These are phyloP conservation scores for Uloborus diversus DNA, from an alignment of 1,140 invertebrate genomes.

Conservation along the genomic window DNA sequence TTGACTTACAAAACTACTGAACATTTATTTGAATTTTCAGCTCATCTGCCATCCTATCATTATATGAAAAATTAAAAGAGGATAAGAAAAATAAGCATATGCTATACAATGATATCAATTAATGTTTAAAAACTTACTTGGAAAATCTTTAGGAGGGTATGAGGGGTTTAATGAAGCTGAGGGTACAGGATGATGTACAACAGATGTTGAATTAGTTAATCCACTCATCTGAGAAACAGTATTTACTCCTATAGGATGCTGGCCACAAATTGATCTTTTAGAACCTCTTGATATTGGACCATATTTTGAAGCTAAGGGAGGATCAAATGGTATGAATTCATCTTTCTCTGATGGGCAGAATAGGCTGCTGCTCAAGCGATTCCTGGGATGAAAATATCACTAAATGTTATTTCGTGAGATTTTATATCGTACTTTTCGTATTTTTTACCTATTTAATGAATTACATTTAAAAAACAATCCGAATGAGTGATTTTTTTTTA, in stretches of 20 bases:
- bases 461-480: too few relatives aligned
- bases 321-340: slow-evolving; percentile 79
- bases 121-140: background rate
- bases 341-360: slow-evolving; percentile 70
- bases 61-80: background rate
- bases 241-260: slow-evolving; percentile 52
- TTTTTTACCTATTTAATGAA: too few relatives aligned
- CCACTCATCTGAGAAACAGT: slow-evolving; percentile 48
- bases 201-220: slow-evolving; percentile 51
- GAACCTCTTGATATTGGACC: slow-evolving; percentile 79
- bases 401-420: too few relatives aligned
- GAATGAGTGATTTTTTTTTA: too few relatives aligned
- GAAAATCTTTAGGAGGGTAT: slow-evolving; percentile 7
- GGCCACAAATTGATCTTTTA: slow-evolving; percentile 66
- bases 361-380: background rate
- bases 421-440: too few relatives aligned
- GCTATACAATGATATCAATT: background rate
- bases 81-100: background rate
- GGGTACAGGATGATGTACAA: slow-evolving; percentile 41
- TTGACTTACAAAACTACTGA: too few relatives aligned
- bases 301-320: slow-evolving; percentile 77
- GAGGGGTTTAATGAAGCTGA: slow-evolving; percentile 46
- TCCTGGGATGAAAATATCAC: slow-evolving; percentile 10
- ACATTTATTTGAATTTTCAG: background rate
- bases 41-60: too few relatives aligned